Evolutionary conservation across 92 coral and sea anemone species (phyloP).

Genomic region (Umimayanthus kanabou): DNA sequence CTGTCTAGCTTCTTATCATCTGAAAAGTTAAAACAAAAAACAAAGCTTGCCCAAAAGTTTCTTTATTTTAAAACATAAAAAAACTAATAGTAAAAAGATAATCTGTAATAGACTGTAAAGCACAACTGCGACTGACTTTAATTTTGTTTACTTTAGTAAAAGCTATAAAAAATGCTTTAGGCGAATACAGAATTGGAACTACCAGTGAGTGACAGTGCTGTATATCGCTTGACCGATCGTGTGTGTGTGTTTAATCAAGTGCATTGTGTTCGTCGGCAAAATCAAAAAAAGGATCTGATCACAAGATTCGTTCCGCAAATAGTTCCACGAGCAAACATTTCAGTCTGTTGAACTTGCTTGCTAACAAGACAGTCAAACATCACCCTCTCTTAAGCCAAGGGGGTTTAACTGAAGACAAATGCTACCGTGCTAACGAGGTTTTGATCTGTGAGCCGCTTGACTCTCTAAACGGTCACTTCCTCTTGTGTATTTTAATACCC

Average conservation of each 20-base stretch:
- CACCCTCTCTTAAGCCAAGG: background rate
- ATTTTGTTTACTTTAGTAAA: background rate
- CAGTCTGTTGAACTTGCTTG: background rate
- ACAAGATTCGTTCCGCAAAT: slow-evolving; percentile 19
- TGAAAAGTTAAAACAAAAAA: no score
- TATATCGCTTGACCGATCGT: background rate
- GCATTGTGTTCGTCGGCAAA: slow-evolving; percentile 19
- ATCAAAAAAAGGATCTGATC: background rate
- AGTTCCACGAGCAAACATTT: background rate
- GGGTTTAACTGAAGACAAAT: slow-evolving; percentile 26
- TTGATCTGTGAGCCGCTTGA: slow-evolving; percentile 12
- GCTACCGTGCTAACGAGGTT: slow-evolving; percentile 39
- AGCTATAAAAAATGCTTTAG: background rate
- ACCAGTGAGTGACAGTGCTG: background rate
- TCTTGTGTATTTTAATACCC: background rate
- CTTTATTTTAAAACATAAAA: background rate
- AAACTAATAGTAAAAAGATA: no score
- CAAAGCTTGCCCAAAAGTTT: background rate
- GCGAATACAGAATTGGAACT: background rate
- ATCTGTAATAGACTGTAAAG: background rate
- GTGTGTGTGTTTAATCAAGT: background rate
- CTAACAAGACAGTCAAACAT: slow-evolving; percentile 36
- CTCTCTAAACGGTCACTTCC: slow-evolving; percentile 12
- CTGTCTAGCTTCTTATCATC: background rate
- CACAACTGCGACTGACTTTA: background rate